Base-by-base conservation (phyloP, 2,888 invertebrate genomes). In the Eupithecia subfuscata region DNA sequence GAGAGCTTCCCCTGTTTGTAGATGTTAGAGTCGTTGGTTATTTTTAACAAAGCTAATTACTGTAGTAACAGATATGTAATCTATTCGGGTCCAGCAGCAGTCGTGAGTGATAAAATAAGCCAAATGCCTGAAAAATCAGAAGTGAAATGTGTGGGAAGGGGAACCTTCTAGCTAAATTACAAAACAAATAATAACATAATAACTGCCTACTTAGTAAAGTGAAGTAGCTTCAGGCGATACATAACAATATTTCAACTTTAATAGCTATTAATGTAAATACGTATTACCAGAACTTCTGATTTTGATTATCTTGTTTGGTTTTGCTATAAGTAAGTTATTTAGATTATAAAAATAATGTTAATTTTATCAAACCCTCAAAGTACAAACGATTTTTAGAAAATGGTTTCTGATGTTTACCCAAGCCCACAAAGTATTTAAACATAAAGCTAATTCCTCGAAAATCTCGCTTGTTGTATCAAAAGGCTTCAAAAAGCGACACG, bases 41-140 rank as follows among this genome's bases (percentile, higher is more conserved):
- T 67, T 67, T 67, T 40, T 18, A n/a, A 67, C 65, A 65, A n/a
- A 37, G n/a, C n/a, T 37, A 18, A n/a, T 64, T 16, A 56, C 22
- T 2, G 22, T 22, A n/a, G 52, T 22, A 56, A 22, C 9, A 52
- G 4, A n/a, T 9, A 0, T 63, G 22, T 11, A 11, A 34, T 30
- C 40, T 40, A 9, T 64, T 56, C 2, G 56, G 0, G 56, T 1
- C 4, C 52, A 22, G 11, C n/a, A 3, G 56, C n/a, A 0, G 56
- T 56, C 22, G 9, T 14, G 12, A 45, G 45, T 16, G 45, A 16
- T 16, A 5, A 43, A 43, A 12, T 11, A 43, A 2, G 43, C 0
- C 12, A 14, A 14, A 43, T 43, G 8, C 8, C 14, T 43, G 12
- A 12, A 43, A 43, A 43, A 43, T 1, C 43, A 14, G 12, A 43